These are phyloP conservation scores for Chironomus tentans DNA, from an alignment of 2,888 invertebrate species.

Conservation along the genomic window DNA sequence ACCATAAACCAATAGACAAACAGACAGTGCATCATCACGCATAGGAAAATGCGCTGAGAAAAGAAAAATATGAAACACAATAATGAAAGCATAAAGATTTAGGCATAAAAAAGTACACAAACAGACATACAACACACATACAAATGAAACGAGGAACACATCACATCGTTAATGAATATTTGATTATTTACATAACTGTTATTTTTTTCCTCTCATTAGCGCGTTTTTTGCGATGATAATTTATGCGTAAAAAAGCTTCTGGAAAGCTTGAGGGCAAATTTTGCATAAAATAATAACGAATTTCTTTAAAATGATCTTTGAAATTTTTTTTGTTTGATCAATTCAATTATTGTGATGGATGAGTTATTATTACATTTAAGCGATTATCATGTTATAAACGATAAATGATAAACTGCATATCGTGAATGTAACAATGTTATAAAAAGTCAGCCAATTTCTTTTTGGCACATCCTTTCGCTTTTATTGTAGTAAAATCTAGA, in stretches of 20 bases:
- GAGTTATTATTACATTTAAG: not conserved
- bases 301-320: too few relatives aligned
- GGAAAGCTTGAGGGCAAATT: too few relatives aligned
- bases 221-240: not conserved
- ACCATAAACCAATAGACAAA: too few relatives aligned
- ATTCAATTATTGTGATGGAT: not conserved
- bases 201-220: not conserved
- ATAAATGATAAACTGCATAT: not conserved
- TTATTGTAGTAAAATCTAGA: slow-evolving; percentile 23
- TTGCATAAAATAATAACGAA: too few relatives aligned
- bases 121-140: not conserved
- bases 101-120: not conserved
- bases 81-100: not conserved
- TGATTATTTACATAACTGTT: not conserved
- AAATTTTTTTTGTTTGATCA: too few relatives aligned
- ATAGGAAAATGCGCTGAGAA: not conserved
- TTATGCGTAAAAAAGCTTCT: too few relatives aligned
- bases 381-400: not conserved
- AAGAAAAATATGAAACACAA: not conserved
- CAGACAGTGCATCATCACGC: not conserved
- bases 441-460: slow-evolving; percentile 26
- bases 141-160: not conserved
- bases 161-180: not conserved
- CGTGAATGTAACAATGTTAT: slow-evolving; percentile 12
- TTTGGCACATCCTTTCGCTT: slow-evolving; percentile 18